Evolutionary conservation across 2,797 vertebrate species (phyloP).

Genomic region (Acipenser ruthenus): DNA sequence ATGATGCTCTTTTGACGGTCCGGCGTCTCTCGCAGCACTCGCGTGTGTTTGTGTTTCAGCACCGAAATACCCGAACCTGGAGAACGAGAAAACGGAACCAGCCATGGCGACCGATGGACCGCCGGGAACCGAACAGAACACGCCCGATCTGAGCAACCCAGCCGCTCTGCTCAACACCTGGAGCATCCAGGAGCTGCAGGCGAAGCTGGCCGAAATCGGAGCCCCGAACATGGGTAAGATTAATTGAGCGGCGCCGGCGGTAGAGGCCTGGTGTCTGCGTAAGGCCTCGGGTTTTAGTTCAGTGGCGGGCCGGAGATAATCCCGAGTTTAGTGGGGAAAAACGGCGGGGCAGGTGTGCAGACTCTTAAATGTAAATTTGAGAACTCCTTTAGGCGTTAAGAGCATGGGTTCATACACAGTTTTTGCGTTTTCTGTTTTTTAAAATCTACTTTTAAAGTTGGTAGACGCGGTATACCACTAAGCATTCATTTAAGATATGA

Average conservation of each 20-base stretch:
- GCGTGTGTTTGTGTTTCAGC: no score
- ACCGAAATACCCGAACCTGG: no score
- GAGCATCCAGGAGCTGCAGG: slow-evolving; percentile 68
- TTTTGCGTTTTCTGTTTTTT: no score
- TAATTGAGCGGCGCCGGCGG: neutral
- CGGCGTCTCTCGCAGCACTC: no score
- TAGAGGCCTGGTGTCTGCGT: neutral
- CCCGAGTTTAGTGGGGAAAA: neutral
- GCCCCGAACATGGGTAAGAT: slow-evolving; percentile 69
- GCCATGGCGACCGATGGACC: slow-evolving; percentile 63
- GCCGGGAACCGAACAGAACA: slow-evolving; percentile 48
- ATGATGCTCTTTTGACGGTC: no score
- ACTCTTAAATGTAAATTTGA: no score
- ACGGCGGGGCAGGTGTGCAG: no score
- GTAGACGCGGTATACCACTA: no score
- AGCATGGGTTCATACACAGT: no score
- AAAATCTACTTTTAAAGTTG: no score
- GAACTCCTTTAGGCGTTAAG: no score
- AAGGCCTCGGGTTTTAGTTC: slow-evolving; percentile 1
- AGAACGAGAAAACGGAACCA: neutral
- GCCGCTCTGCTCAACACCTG: slow-evolving; percentile 60
- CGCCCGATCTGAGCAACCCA: slow-evolving; percentile 46
- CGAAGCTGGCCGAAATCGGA: slow-evolving; percentile 73
- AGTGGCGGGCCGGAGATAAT: neutral
- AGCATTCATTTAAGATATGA: no score